phyloP scores from a whole-genome alignment of 2,888 invertebrate species.

The Ferdinandea cuprea region DNA sequence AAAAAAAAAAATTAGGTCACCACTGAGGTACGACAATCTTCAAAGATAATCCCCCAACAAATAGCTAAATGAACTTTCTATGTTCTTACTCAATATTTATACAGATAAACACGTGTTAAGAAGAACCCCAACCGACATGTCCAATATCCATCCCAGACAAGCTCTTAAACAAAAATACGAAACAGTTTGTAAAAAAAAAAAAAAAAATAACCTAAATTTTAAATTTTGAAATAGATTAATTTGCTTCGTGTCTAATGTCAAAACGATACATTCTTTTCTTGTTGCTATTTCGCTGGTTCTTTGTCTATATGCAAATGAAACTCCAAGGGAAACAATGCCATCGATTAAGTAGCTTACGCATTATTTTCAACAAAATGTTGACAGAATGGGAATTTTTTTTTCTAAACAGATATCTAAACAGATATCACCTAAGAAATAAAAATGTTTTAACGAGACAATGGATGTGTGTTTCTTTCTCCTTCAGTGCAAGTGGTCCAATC shows the following conservation, averaged over 20 bases:
- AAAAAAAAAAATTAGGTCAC: constrained; percentile 27
- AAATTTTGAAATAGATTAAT: constrained; percentile 62
- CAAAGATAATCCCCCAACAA: constrained; percentile 7
- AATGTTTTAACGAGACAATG: constrained; percentile 54
- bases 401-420: too few relatives aligned
- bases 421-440: constrained; percentile 68
- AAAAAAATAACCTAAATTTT: constrained; percentile 57
- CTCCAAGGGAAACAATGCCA: constrained; percentile 62
- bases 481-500: constrained; percentile 72
- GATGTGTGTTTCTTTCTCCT: constrained; percentile 15
- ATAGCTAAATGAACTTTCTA: constrained; percentile 23
- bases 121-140: constrained; percentile 23
- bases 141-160: constrained; percentile 33
- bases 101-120: background rate
- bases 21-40: background rate
- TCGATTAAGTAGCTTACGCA: constrained; percentile 60
- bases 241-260: constrained; percentile 51
- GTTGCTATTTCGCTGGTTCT: constrained; percentile 22
- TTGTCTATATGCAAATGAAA: constrained; percentile 21
- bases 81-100: constrained; percentile 22
- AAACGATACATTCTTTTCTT: constrained; percentile 45
- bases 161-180: constrained; percentile 6
- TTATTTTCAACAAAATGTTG: constrained; percentile 51
- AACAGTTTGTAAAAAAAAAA: constrained; percentile 23
- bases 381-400: constrained; percentile 53